These are phyloP conservation scores for Urechis unicinctus DNA, from an alignment of 2,888 invertebrate species.

Conservation along the genomic window DNA sequence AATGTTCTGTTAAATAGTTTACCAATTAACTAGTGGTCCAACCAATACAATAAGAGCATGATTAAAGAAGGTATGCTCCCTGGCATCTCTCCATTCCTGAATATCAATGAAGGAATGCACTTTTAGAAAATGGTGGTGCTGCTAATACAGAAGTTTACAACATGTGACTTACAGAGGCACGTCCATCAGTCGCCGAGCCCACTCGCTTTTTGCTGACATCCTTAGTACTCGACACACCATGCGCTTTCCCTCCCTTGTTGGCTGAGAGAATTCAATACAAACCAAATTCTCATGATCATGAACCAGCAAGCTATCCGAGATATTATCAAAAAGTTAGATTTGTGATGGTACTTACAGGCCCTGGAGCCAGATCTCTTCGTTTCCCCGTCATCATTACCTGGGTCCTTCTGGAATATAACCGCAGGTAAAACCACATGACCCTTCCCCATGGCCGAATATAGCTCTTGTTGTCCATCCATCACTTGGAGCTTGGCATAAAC, in stretches of 20 bases:
- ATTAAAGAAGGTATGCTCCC: too few relatives aligned
- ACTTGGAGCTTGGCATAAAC: conserved; percentile 43
- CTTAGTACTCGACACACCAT: too few relatives aligned
- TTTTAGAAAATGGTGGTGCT: conserved; percentile 1
- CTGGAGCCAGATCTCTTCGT: conserved; percentile 36
- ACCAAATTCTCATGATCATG: too few relatives aligned
- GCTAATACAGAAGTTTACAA: neutral
- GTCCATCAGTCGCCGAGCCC: neutral
- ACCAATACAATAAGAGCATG: too few relatives aligned
- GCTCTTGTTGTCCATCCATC: conserved; percentile 19
- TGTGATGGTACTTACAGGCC: conserved; percentile 31
- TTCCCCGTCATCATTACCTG: conserved; percentile 17
- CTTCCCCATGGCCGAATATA: conserved; percentile 16
- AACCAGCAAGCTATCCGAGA: too few relatives aligned
- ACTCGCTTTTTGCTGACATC: neutral
- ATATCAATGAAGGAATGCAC: too few relatives aligned
- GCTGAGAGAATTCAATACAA: too few relatives aligned
- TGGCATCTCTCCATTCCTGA: too few relatives aligned
- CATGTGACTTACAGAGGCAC: neutral
- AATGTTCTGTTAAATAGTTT: too few relatives aligned
- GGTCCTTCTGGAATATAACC: conserved; percentile 43
- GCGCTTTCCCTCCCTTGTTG: neutral
- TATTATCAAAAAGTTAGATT: neutral
- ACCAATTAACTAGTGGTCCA: too few relatives aligned
- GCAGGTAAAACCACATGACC: conserved; percentile 35